Evolutionary conservation across 2,113 vertebrate genomes (phyloP), one percentile per base, ranked within the genome.

Genomic region (Chelonoidis abingdonii): DNA sequence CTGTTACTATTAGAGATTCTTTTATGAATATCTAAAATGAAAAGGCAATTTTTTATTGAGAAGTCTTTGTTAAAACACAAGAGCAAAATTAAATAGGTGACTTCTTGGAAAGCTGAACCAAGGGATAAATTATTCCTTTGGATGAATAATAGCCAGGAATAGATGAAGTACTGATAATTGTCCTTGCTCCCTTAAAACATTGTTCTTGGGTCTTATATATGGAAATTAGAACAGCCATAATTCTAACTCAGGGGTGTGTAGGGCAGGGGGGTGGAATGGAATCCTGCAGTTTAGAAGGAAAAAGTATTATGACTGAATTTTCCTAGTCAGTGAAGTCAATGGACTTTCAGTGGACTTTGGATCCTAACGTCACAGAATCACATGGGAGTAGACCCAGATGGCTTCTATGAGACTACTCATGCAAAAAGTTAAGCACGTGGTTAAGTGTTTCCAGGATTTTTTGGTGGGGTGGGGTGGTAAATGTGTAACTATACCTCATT

Each of bases 321-420:
- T 93, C 52, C 59, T 44, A 13, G 65, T 94, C 52, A 52, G 5
- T 44, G 38, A 76, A 44, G 75, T 76, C 38, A 41, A 65, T n/a
- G 24, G 10, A 75, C 38, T 75, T 75, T 75, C 22, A 25, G 41
- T 69, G 22, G 22, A 47, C 41, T 44, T 76, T 47, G 75, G 24
- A 41, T 76, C 75, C 10, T 25, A 25, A 76, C 24, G 83, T 83
- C 91, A 38, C 35, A 38, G 65, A 72, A 21, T 72, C 16, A n/a
- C 95, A 92, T 97, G 94, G 94, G 97, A 97, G 95, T 38, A 95
- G 96, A 97, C 90, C 90, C 90, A 85, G 22, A 84, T 62, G 88
- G 87, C 85, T 50, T 84, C 69, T 93, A 57, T 65, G 76, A 95
- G 57, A 85, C 89, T 96, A 3, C 80, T 87, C 76, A 78, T 11